Evolutionary conservation across 2,113 vertebrate genomes (phyloP), one percentile per base, ranked within the genome.

Genomic region (Bubo bubo): DNA sequence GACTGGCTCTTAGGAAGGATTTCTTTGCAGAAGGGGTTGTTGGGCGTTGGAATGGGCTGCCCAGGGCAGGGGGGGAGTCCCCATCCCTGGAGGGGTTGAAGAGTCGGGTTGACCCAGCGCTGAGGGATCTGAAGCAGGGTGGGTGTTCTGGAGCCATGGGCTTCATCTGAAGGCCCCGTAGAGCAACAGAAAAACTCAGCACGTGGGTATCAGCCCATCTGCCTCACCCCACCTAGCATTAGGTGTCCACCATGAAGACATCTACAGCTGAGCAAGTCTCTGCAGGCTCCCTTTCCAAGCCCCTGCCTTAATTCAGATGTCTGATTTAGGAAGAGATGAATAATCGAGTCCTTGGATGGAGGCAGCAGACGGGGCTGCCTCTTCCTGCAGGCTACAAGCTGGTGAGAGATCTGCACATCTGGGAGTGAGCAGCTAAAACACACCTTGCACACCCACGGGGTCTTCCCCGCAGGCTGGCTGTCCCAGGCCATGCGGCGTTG

Each of bases 401-500:
- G 37, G 24, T 39, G 73, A 64, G 47, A 27, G 28, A 30, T 2
- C 76, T 37, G 17, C 71, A 16, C 3, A 2, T 6, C 28, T 8
- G 23, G 60, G 7, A 53, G 23, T 0, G 7, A 90, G 43, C 24
- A 41, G 45, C 66, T 28, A 3, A 35, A 62, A 20, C 3, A 0
- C 27, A 37, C 68, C n/a, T 24, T 13, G 23, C 4, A 0, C 9
- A 8, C 34, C 35, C 26, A 5, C 2, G 0, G 37, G 17, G 7
- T 37, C 28, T 17, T 49, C 32, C 35, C 49, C 8, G 0, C 30
- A 14, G 43, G 28, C 53, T 37, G 79, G 10, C 30, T 43, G 49
- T 7, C 50, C 5, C 0, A 35, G 12, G 28, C 62, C 72, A 7
- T 1, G 0, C 4, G 0, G 43, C 14, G 37, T 28, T 56, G 49